Base-by-base conservation (phyloP, 2,888 invertebrate genomes). In the Ditula angustiorana region DNA sequence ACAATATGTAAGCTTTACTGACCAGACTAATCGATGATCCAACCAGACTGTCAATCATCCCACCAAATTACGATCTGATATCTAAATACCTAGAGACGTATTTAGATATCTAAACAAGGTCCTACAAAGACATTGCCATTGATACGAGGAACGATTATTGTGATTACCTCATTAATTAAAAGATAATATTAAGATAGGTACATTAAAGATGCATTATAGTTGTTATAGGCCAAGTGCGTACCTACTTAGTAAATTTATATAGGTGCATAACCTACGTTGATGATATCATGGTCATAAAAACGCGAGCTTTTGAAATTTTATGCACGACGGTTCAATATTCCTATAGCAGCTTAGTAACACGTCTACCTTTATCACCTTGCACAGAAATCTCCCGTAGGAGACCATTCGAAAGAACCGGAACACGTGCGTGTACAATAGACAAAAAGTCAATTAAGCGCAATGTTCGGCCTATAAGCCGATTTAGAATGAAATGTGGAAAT, bases 401-500 rank as follows among this genome's bases (percentile, higher is more conserved):
- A 33, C 26, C 23, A 30, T 58, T 28, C 49, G 33, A 57, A 57
- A 30, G 41, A 35, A 28, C 41, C 44, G 13, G 57, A 52, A 58
- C 63, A 63, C 63, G 50, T 63, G 63, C 57, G 57, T 63, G 62
- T n/a, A n/a, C n/a, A n/a, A n/a, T n/a, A n/a, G n/a, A n/a, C 19
- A 33, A 58, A 44, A 23, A 52, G 16, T 33, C 50, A 58, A 58
- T 63, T 33, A 58, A 58, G 33, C 57, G 44, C 19, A 50, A 44
- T 44, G 50, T 41, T 30, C 33, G 33, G 44, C 41, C 49, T 16
- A 41, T 50, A 41, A 28, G 19, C 37, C 50, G 50, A 24, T 63
- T 50, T 50, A 21, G 8, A 16, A 50, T 13, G 26, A 13, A 37
- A 37, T 37, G 24, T 10, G 16, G 10, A 13, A 8, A 16, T 5